Base-by-base conservation (phyloP, 2,113 vertebrate genomes). In the Urocolius indicus region DNA sequence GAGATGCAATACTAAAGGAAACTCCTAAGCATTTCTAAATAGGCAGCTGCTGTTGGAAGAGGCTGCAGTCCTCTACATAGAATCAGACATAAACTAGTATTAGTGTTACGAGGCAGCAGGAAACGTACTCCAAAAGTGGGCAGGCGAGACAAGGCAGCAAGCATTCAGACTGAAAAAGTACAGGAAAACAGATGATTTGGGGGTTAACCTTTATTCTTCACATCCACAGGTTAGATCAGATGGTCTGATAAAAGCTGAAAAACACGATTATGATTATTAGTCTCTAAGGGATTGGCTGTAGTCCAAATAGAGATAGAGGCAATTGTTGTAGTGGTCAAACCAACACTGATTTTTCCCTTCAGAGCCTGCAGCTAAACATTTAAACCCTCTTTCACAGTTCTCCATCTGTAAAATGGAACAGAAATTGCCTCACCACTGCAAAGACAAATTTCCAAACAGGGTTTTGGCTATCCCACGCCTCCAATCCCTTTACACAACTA, bases 1-100 rank as follows among this genome's bases (percentile, higher is more conserved):
- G 73, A 84, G 65, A 52, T 96, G 83, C 90, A 93, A 92, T 92
- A 51, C 34, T 81, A 34, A 86, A 95, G 49, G 68, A 92, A 92
- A 96, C 69, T 51, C 3, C 9, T 63, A 75, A 85, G 48, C 88
- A 81, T 58, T 90, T 90, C 85, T 78, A 75, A 95, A 94, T 19
- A 94, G 36, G 86, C 68, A 90, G 88, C 85, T 84, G 68, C 61
- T 91, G 87, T 87, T 93, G 11, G 3, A 45, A 93, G 79, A 68
- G 41, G 36, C 82, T 88, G 72, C 87, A 91, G 79, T 61, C 76
- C 79, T 86, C 48, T 81, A 57, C 57, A 41, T 30, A 46, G 51
- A 91, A 78, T 54, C 77, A 76, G 84, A 83, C 52, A 48, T 59
- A 84, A 95, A 74, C 43, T 38, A 62, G 73, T 10, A 20, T 29